Conservation (phyloP, 2,888 invertebrate genomes). For the Spatulosminthurus flaviceps region DNA sequence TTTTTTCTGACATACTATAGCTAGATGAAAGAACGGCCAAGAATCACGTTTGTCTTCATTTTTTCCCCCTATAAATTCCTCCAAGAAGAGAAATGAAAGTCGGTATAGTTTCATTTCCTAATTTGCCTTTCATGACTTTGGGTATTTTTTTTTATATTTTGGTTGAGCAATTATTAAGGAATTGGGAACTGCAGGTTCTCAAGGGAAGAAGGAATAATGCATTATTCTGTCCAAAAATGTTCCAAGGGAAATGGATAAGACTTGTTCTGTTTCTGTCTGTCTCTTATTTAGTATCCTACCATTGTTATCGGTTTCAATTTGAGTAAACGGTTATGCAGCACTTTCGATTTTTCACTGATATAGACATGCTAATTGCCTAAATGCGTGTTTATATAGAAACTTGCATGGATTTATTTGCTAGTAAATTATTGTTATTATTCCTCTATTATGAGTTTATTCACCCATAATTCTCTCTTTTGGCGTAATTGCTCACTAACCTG, state of each 20-base stretch:
- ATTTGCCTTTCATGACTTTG: constrained; percentile 1
- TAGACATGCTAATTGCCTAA: neutral
- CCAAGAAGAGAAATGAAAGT: neutral
- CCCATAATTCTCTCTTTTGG: neutral
- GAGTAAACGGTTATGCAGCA: neutral
- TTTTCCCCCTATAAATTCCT: too few species aligned
- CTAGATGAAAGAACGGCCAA: neutral
- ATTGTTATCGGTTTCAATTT: constrained; percentile 14
- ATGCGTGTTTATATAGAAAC: too few species aligned
- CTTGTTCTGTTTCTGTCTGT: too few species aligned
- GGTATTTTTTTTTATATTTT: neutral
- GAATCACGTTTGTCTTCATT: constrained; percentile 1
- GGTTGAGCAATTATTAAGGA: neutral
- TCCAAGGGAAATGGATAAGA: neutral
- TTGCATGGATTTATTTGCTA: neutral
- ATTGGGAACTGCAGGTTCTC: neutral
- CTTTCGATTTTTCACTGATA: neutral
- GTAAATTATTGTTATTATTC: neutral
- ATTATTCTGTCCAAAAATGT: constrained; percentile 7
- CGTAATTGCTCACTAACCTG: neutral
- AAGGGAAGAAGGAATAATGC: neutral
- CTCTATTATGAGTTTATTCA: constrained; percentile 20
- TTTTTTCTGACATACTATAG: too few species aligned
- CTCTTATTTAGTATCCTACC: too few species aligned
- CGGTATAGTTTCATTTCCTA: neutral